Evolutionary conservation across 1,140 invertebrate genomes (phyloP), one percentile per base, ranked within the genome.

Genomic region (Neuroterus valhalla): DNA sequence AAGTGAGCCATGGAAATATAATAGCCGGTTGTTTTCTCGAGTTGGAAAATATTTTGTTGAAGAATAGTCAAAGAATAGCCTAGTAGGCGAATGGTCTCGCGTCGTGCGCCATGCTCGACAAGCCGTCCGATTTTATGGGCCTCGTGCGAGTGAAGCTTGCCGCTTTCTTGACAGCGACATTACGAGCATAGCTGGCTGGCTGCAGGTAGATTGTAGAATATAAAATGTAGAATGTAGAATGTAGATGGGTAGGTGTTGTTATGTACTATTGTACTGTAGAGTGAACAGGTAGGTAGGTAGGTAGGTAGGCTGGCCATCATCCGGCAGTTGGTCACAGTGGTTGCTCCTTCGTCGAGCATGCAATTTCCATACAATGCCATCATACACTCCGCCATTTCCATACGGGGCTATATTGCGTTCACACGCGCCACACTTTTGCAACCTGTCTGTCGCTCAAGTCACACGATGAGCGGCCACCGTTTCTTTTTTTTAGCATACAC

Each of bases 91-190:
- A n/a, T 26, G 17, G 68, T n/a, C 66, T 73, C 76, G 78, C 72
- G 70, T 76, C 78, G 77, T 44, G 77, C 78, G 77, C 74, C 78
- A 71, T 82, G 79, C 83, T 81, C 80, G 80, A 85, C 78, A 83
- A 81, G 69, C 68, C 79, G 76, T 83, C 81, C 80, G 82, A 85
- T 85, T 88, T 87, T 87, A 88, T 85, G 85, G 82, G 83, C 74
- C 80, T 79, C 77, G 77, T 70, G 78, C 77, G 76, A 84, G 77
- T 74, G 83, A 84, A 77, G 76, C 82, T 83, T 83, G 83, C 82
- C 85, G 84, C 85, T 87, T 82, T 88, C 86, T 83, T 85, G 85
- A 87, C 87, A 85, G 85, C 81, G 87, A 88, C 86, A 84, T 89
- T 87, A 85, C 82, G 79, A 81, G 73, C 71, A 66, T 66, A 43